A percentile compares a stretch with the other conserved stretches of the same genome.
phyloP scores from a whole-genome alignment of 2,113 vertebrate genomes.

The Nothoprocta perdicaria region DNA sequence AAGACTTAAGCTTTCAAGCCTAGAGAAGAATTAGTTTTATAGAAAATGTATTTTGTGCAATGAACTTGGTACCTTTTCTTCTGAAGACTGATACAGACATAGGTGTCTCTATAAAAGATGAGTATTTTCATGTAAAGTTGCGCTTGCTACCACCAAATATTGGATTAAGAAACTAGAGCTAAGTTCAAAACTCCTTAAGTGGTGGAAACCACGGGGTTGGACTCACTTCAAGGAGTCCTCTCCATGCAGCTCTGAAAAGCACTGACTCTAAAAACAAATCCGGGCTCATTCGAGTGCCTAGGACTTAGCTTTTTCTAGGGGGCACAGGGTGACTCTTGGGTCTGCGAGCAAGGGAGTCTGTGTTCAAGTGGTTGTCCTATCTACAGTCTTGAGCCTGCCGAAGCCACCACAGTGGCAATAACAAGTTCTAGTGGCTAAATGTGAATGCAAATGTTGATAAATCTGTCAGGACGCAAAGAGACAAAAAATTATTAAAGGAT shows the following conservation, averaged over 20 bases:
- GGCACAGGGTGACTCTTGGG: neutral
- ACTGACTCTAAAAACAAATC: neutral
- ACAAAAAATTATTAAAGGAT: neutral
- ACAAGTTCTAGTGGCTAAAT: neutral
- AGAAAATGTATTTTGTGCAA: neutral
- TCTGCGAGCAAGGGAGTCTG: neutral
- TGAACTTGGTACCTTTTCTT: neutral
- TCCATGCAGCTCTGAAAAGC: neutral
- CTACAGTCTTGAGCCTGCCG: neutral
- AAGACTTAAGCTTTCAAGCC: neutral
- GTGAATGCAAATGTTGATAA: neutral
- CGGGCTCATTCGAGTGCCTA: neutral
- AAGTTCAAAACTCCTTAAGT: neutral
- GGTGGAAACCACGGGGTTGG: neutral
- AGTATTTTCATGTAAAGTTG: neutral
- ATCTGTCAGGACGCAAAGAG: neutral
- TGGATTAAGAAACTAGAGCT: neutral
- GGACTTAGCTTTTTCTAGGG: neutral
- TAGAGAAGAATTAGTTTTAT: neutral
- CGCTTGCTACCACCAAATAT: neutral
- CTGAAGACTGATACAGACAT: neutral
- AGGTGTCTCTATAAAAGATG: neutral
- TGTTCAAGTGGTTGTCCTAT: neutral
- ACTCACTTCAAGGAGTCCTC: neutral
- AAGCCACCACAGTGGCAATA: neutral